Conservation (phyloP, 2,113 vertebrate genomes). For the Larimichthys polyactis region DNA sequence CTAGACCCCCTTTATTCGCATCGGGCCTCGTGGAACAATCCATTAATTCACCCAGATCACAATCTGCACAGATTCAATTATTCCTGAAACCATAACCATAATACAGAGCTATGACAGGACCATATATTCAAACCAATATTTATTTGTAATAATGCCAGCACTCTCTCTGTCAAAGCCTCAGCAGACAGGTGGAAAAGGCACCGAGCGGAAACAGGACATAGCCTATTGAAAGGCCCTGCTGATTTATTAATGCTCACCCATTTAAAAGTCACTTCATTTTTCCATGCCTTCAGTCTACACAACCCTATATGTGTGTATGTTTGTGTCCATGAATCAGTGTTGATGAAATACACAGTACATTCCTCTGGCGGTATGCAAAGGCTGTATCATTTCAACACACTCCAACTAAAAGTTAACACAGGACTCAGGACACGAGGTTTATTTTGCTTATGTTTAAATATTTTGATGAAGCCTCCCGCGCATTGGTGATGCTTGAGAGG, state of each 20-base stretch:
- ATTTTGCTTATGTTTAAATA: constrained; percentile 71
- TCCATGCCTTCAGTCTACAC: constrained; percentile 56
- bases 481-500: constrained; percentile 62
- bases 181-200: constrained; percentile 63
- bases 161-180: constrained; percentile 65
- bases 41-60: constrained; percentile 76
- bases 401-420: constrained; percentile 56
- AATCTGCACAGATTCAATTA: constrained; percentile 84
- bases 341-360: constrained; percentile 55
- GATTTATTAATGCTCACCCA: constrained; percentile 79
- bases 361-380: constrained; percentile 51
- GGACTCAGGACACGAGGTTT: constrained; percentile 56
- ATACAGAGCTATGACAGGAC: constrained; percentile 73
- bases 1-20: constrained; percentile 26
- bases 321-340: constrained; percentile 49
- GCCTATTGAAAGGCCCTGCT: constrained; percentile 66
- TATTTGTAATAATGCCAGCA: constrained; percentile 81
- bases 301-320: constrained; percentile 36
- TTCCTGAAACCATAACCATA: constrained; percentile 76
- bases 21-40: constrained; percentile 60
- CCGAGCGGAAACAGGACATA: constrained; percentile 56
- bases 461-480: constrained; percentile 71
- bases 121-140: constrained; percentile 83
- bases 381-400: constrained; percentile 45
- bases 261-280: constrained; percentile 75